Evolutionary conservation across 2,888 invertebrate genomes (phyloP), one percentile per base, ranked within the genome.

Genomic region (Rhodophaea formosa): DNA sequence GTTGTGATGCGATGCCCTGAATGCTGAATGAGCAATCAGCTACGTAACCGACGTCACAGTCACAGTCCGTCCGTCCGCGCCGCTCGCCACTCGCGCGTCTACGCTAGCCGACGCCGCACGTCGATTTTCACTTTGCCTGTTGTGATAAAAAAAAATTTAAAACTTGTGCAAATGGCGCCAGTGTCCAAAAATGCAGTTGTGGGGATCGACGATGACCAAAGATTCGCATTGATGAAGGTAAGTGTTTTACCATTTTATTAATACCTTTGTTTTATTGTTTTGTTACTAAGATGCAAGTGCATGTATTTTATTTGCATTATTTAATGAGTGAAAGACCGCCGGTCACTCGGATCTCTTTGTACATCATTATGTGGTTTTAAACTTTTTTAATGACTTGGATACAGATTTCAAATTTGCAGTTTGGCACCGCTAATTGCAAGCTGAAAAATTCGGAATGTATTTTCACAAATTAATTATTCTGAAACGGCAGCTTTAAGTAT

Each of bases 201-300:
- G 59, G 92, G 92, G 57, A 89, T 95, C 62, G 94, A 94, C 54
- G 96, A 96, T 80, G 95, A 95, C 71, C 94, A 96, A 74, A 92
- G 94, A 67, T 95, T 96, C 75, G 93, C 95, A 14, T 86, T 96
- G 62, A 95, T 95, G 94, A 96, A 95, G 94, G 96, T 96, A 92
- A 58, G 77, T 72, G 17, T 12, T 30, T 54, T 23, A 43, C 7
- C 10, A 12, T 30, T 45, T 39, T 12, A 53, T 32, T 32, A 17
- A 32, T 44, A 16, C 17, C 30, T 43, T 53, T 53, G 43, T 53
- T 43, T 53, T 32, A 23, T 23, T 23, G 23, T 14, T 23, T 43
- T 53, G 29, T 14, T 23, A 39, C 3, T 49, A 5, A 7, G 44
- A 44, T 29, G 42, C 43, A 42, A 44, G 15, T 54, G 53, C 53